Evolutionary conservation across 2,113 vertebrate species (phyloP), one percentile per base, ranked within the genome.

Genomic region (Barbus barbus): DNA sequence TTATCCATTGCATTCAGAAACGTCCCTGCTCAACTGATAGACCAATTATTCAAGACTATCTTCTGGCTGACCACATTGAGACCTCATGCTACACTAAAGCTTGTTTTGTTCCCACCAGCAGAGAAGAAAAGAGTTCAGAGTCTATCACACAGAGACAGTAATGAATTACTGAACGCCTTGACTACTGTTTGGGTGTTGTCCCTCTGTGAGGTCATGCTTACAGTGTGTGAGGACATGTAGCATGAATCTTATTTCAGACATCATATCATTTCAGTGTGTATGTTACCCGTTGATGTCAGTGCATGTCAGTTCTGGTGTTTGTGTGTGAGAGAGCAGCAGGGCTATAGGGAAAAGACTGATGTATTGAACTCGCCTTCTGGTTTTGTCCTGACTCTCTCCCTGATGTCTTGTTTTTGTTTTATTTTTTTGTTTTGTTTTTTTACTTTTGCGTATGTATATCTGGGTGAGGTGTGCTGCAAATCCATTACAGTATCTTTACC

Each of bases 181-280:
- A 80, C 60, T 80, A 22, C 38, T 31, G 41, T 46, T 65, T 65
- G 60, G 41, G 51, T 33, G 38, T 31, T 80, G 60, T 67, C 41
- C 78, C 26, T 63, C 18, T 67, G 60, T 67, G 41, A 48, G 78
- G 78, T 51, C 78, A 33, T 20, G 78, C 60, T 67, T 80, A 60
- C 41, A 67, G 26, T 22, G 38, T 13, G 41, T 31, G 78, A 63
- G 58, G 20, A 41, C 58, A 44, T 63, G 41, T 31, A 51, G 28
- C 78, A 80, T 80, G 78, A 65, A 80, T 33, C 38, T 80, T 65
- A 67, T 80, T 80, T 67, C 60, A 80, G 78, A 67, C 60, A 65
- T 65, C 41, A 20, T 46, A 31, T 44, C 1, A 78, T 41, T 61
- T 78, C 33, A 38, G 22, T 60, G 31, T 41, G 13, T 38, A n/a